These are phyloP conservation scores for Xestoiulus laeticollis DNA, from an alignment of 2,888 invertebrate genomes.

Conservation along the genomic window DNA sequence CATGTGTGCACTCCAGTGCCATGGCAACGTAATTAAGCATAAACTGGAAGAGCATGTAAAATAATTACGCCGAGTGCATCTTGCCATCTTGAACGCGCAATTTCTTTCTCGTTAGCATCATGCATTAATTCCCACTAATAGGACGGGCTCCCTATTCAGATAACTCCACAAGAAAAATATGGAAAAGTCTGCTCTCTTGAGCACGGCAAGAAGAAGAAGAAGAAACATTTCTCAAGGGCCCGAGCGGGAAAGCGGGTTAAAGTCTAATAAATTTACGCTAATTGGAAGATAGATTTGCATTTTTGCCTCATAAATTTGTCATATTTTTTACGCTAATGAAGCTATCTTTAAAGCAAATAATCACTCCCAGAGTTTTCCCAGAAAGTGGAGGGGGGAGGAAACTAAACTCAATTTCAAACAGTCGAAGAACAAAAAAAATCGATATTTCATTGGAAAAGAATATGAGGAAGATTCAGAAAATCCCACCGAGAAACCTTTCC, in stretches of 20 bases:
- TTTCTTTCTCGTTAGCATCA: conserved; percentile 26
- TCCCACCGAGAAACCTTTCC: not conserved
- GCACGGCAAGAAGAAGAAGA: not conserved
- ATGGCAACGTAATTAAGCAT: conserved; percentile 23
- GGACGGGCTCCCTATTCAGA: conserved; percentile 11
- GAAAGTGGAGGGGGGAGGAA: not conserved
- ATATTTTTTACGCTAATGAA: not conserved
- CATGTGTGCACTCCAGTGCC: not conserved
- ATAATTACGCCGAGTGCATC: conserved; percentile 26
- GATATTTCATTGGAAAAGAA: not conserved
- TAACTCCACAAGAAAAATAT: not conserved
- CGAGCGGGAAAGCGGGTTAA: not conserved
- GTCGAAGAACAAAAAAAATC: not conserved
- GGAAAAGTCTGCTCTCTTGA: not conserved
- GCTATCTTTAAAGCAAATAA: conserved; percentile 1
- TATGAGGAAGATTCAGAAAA: not conserved
- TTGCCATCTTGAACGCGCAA: conserved; percentile 26
- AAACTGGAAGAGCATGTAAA: conserved; percentile 6
- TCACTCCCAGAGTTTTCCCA: not conserved
- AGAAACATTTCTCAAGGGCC: conserved; percentile 26
- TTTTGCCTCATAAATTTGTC: conserved; percentile 26
- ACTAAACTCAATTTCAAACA: not conserved
- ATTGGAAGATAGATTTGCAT: conserved; percentile 26
- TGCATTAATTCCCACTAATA: conserved; percentile 26
- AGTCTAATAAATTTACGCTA: conserved; percentile 17